Conservation (phyloP, 2,113 vertebrate species). For the Artemisiospiza belli region DNA sequence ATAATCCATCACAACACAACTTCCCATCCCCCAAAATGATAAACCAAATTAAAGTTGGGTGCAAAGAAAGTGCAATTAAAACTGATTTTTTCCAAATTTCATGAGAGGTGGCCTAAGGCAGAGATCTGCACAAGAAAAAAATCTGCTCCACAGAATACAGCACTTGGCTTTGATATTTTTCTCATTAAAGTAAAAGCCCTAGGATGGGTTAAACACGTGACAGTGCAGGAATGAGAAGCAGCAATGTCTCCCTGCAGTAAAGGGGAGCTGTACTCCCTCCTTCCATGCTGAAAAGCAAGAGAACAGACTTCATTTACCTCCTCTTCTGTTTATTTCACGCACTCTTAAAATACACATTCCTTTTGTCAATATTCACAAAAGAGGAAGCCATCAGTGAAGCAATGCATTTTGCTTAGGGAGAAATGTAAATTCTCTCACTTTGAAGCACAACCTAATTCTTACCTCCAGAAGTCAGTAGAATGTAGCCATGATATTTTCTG, state of each 20-base stretch:
- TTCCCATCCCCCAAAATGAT: fast-evolving
- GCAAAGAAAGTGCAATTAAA: neutral
- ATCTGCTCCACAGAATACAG: neutral
- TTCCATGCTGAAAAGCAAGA: neutral
- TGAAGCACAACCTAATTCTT: neutral
- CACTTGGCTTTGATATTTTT: neutral
- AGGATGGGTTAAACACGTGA: neutral
- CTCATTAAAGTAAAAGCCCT: neutral
- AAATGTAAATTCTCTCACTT: neutral
- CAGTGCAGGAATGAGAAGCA: neutral
- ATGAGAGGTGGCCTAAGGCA: neutral
- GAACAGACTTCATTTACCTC: neutral
- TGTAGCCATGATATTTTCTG: no score
- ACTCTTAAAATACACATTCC: neutral
- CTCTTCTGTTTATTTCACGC: neutral
- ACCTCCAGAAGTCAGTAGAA: neutral
- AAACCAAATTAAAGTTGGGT: neutral
- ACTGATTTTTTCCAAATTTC: neutral
- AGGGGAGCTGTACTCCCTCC: neutral
- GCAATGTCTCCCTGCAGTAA: neutral
- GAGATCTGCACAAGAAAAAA: fast-evolving
- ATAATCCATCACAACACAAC: neutral
- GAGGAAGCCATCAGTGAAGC: neutral
- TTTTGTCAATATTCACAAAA: neutral
- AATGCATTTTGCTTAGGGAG: neutral